Conservation (phyloP, 2,888 invertebrate species). For the Timema cristinae region DNA sequence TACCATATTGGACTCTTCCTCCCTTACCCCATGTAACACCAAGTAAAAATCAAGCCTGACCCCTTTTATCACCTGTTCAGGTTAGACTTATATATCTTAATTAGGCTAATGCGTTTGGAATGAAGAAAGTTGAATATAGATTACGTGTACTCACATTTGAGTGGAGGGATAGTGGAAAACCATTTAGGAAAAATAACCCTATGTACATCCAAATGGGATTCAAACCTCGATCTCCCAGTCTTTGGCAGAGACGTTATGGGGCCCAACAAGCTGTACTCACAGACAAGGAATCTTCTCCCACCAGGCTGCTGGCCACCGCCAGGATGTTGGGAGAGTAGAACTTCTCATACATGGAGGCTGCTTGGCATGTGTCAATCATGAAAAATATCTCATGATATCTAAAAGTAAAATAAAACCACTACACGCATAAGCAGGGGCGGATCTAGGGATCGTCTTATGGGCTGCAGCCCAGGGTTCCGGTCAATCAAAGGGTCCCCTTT, state of each 20-base stretch:
- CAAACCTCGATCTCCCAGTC: too few relatives aligned
- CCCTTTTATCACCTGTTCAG: too few relatives aligned
- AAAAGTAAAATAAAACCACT: slow-evolving; percentile 37
- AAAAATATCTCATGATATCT: slow-evolving; percentile 98
- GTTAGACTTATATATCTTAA: too few relatives aligned
- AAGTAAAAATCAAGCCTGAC: neutral
- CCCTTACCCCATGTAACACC: neutral
- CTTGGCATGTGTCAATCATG: slow-evolving; percentile 99
- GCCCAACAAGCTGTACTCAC: slow-evolving; percentile 51
- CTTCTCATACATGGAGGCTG: slow-evolving; percentile 96
- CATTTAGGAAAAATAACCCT: neutral
- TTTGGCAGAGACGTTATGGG: neutral
- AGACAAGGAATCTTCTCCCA: slow-evolving; percentile 97
- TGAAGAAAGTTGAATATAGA: too few relatives aligned
- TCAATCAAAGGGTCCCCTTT: too few relatives aligned
- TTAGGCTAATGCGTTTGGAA: neutral
- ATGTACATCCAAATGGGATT: too few relatives aligned
- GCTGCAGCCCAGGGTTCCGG: too few relatives aligned
- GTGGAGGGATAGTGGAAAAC: neutral
- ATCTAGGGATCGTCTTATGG: too few relatives aligned
- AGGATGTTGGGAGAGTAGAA: slow-evolving; percentile 98
- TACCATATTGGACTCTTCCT: neutral
- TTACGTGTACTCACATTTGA: neutral
- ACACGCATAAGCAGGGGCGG: too few relatives aligned
- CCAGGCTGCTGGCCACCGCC: slow-evolving; percentile 94